A percentile compares a stretch with the other conserved stretches of the same genome.
These are phyloP conservation scores for Mareca strepera DNA, from an alignment of 2,797 vertebrate species.

Conservation along the genomic window DNA sequence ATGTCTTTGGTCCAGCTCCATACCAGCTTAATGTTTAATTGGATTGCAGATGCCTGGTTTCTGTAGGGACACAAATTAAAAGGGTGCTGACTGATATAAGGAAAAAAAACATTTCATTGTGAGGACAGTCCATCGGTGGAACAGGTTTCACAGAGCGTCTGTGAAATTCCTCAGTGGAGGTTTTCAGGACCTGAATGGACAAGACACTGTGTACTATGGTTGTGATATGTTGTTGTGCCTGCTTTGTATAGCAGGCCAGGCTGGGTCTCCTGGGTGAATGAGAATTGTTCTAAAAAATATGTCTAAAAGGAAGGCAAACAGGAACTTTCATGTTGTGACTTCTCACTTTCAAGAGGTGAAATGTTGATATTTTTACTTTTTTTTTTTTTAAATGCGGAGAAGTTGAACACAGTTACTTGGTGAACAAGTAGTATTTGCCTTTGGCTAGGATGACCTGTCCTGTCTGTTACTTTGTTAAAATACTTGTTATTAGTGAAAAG, in stretches of 20 bases:
- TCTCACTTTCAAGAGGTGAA: not conserved
- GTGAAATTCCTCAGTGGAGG: not conserved
- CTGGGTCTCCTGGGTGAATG: not conserved
- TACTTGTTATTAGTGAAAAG: not conserved
- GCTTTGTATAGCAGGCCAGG: not conserved
- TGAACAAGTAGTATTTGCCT: not conserved
- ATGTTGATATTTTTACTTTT: not conserved
- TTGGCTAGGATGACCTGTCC: not conserved
- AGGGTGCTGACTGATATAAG: not conserved
- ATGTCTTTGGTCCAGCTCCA: not conserved
- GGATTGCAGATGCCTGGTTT: not conserved
- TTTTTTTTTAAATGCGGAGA: not conserved
- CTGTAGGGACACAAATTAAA: not conserved
- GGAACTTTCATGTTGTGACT: not conserved
- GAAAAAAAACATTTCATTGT: not conserved
- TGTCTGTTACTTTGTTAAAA: not conserved
- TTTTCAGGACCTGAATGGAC: not conserved
- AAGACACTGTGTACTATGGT: not conserved
- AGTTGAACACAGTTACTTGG: not conserved
- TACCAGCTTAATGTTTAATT: not conserved
- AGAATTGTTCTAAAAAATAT: not conserved
- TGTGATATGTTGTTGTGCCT: fast-evolving
- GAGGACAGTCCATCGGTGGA: not conserved
- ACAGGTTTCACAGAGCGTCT: not conserved
- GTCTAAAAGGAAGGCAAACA: not conserved